Evolutionary conservation across 2,113 vertebrate species (phyloP), one percentile per base, ranked within the genome.

Genomic region (Rhabdomys dilectus): DNA sequence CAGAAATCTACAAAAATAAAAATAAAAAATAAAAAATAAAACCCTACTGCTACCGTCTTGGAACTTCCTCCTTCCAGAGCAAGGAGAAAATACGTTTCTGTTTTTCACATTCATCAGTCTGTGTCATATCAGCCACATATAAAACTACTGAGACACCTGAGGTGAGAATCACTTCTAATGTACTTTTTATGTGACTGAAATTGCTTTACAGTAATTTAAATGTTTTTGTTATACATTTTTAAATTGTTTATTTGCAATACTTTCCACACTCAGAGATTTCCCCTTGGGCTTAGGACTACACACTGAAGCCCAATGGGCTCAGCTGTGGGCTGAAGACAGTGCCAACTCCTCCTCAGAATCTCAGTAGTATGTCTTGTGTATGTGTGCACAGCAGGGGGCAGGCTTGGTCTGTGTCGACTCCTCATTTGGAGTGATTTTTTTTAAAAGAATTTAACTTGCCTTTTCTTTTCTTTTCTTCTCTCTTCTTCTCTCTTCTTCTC

Each of bases 341-440:
- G 31, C 5, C 34, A 12, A 34, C 66, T 34, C 31, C 66, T 68
- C 12, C 31, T 68, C 66, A 68, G 66, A 68, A 34, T 68, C 66
- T 34, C 8, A 16, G 31, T 31, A 34, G 31, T 5, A 15, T 97
- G 97, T 85, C 81, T 86, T 97, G 81, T 4, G 29, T 7, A 2
- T 0, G 2, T 1, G 8, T 72, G 31, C 5, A 42, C 97, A 96
- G 92, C 90, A 97, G 97, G 58, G 66, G 96, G 95, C 97, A 95
- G 73, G 11, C 93, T 13, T 34, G 66, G 2, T 10, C 93, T 72
- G 45, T 82, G 70, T 60, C 29, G 29, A 3, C 8, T 80, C 75
- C 42, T 62, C 42, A 5, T 5, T 12, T 29, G 19, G 45, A 12
- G 58, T 15, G 15, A 53, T 34, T 6, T 36, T 84, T 34, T 45